phyloP scores from a whole-genome alignment of 1,140 invertebrate genomes.

The Charaxes varanes region DNA sequence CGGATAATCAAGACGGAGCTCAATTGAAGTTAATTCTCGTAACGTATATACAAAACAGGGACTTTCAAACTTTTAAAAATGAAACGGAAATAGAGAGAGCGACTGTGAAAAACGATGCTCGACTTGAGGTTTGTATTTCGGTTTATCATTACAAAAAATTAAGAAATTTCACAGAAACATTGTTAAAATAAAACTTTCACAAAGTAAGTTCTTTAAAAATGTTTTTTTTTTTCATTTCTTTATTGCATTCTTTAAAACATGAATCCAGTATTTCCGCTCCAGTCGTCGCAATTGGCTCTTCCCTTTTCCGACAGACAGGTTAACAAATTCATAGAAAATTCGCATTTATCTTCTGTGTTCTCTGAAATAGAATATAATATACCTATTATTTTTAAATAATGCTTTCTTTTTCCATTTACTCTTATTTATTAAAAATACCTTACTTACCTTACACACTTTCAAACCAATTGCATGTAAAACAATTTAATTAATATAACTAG shows the following conservation, averaged over 20 bases:
- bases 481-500: no score
- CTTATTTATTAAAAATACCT: no score
- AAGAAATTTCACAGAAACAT: no score
- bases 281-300: constrained; percentile 74
- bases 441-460: no score
- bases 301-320: constrained; percentile 74
- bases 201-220: background rate
- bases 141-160: no score
- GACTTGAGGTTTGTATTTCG: constrained; percentile 60
- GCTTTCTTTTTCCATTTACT: background rate
- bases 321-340: constrained; percentile 68
- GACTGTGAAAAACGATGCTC: constrained; percentile 62
- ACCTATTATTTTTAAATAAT: background rate
- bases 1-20: constrained; percentile 48
- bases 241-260: constrained; percentile 25
- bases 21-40: constrained; percentile 62
- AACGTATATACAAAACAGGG: constrained; percentile 52
- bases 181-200: no score
- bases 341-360: constrained; percentile 68
- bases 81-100: constrained; percentile 51
- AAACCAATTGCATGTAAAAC: no score
- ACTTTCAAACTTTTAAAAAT: constrained; percentile 54
- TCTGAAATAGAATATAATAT: constrained; percentile 37
- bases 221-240: background rate
- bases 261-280: constrained; percentile 70